A percentile compares a stretch with the other conserved stretches of the same genome.
phyloP scores from a whole-genome alignment of 2,888 invertebrate genomes.

The Choreutis nemorana region DNA sequence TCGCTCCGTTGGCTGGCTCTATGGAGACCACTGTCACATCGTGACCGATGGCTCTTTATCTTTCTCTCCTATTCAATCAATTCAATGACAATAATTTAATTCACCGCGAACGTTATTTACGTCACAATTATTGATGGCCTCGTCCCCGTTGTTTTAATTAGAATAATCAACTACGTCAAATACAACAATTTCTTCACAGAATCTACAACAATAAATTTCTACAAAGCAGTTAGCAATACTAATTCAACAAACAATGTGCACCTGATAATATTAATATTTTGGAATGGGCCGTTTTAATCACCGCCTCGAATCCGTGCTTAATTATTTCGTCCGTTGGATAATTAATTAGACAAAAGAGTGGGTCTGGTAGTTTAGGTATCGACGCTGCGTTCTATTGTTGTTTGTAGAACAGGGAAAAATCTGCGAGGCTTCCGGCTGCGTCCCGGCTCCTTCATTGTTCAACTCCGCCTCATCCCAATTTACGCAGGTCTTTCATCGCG shows the following conservation, averaged over 20 bases:
- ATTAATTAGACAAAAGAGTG: conserved; percentile 57
- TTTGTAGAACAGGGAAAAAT: conserved; percentile 53
- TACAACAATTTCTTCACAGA: conserved; percentile 20
- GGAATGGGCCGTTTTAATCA: conserved; percentile 33
- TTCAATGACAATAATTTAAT: conserved; percentile 16
- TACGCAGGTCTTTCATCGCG: conserved; percentile 41
- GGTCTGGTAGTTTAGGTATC: conserved; percentile 36
- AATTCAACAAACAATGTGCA: conserved; percentile 39
- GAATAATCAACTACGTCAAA: no score
- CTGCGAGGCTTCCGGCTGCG: conserved; percentile 38
- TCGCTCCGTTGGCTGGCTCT: conserved; percentile 29
- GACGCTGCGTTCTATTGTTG: conserved; percentile 43
- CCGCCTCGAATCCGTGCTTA: conserved; percentile 41
- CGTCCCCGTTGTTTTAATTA: no score
- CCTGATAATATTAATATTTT: conserved; percentile 38
- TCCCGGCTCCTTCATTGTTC: conserved; percentile 36
- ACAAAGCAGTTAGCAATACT: conserved; percentile 31
- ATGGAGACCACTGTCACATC: conserved; percentile 34
- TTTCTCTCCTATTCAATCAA: conserved; percentile 22
- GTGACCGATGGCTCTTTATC: conserved; percentile 36
- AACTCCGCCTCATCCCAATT: conserved; percentile 33
- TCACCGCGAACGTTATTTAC: no score
- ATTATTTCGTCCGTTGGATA: conserved; percentile 54
- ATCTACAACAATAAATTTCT: conserved; percentile 28
- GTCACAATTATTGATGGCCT: no score